phyloP scores from a whole-genome alignment of 2,888 invertebrate species.

The Cremastinae sp. region DNA sequence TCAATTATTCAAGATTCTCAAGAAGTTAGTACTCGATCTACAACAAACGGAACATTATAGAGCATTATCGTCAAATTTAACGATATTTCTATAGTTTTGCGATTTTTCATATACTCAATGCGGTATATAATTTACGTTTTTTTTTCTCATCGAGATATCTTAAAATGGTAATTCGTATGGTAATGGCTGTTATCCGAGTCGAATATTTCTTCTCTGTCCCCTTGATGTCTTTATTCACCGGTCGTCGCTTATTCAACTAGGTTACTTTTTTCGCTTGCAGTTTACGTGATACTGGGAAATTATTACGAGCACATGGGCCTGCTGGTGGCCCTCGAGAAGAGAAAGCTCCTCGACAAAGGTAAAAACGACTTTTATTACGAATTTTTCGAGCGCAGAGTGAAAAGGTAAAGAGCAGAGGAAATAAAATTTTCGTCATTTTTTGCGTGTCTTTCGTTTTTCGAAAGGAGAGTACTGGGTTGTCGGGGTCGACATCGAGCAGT shows the following conservation, averaged over 20 bases:
- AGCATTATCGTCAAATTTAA: no score
- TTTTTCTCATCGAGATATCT: no score
- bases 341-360: conserved; percentile 90
- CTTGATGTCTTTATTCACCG: not conserved
- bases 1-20: no score
- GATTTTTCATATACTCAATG: no score
- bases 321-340: conserved; percentile 92
- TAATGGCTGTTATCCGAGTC: not conserved
- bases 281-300: conserved; percentile 94
- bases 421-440: not conserved
- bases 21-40: no score
- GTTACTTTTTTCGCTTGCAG: conserved; percentile 82
- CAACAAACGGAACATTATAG: no score
- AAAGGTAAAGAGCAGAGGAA: not conserved
- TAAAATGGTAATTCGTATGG: not conserved
- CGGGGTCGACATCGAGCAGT: conserved; percentile 94
- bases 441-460: conserved; percentile 46
- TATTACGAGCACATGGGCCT: conserved; percentile 95
- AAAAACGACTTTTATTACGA: conserved; percentile 65
- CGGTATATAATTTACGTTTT: no score
- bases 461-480: conserved; percentile 96
- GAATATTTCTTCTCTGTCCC: not conserved
- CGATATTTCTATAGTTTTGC: no score
- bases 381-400: not conserved
- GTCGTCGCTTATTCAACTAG: not conserved